phyloP scores from a whole-genome alignment of 2,888 invertebrate genomes.

The Hartigia nigra region DNA sequence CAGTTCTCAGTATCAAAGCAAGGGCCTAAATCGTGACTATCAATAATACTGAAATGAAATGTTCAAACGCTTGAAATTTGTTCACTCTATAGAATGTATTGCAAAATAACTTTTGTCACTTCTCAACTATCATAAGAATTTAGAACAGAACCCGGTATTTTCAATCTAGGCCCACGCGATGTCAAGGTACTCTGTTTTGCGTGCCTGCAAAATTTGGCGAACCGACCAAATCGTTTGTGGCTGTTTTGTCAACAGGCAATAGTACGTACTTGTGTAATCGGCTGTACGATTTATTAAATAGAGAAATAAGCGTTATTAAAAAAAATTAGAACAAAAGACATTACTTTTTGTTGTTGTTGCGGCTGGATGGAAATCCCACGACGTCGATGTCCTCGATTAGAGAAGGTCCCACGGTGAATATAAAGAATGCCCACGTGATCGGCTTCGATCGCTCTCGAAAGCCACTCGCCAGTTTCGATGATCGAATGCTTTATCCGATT shows the following conservation, averaged over 20 bases:
- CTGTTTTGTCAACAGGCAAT: neutral
- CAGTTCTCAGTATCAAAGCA: conserved; percentile 16
- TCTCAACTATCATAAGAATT: neutral
- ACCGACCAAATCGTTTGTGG: conserved; percentile 4
- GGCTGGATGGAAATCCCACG: conserved; percentile 39
- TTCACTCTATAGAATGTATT: neutral
- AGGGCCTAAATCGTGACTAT: neutral
- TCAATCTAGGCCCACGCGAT: neutral
- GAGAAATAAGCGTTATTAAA: conserved; percentile 1
- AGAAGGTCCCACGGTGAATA: conserved; percentile 19
- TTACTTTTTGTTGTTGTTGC: conserved; percentile 27
- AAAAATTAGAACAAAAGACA: conserved; percentile 15
- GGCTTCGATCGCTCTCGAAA: conserved; percentile 1
- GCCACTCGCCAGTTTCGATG: conserved; percentile 1
- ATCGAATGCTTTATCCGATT: conserved; percentile 3
- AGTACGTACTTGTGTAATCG: neutral
- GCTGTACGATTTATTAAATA: neutral
- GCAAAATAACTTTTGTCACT: neutral
- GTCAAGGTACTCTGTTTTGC: conserved; percentile 3
- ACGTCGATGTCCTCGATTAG: conserved; percentile 39
- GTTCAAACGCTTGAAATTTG: neutral
- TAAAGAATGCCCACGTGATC: conserved; percentile 5
- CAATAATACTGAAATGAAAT: neutral
- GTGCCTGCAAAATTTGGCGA: conserved; percentile 7
- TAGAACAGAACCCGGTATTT: neutral